phyloP scores from a whole-genome alignment of 2,888 invertebrate species.

The Andricus quercusramuli region DNA sequence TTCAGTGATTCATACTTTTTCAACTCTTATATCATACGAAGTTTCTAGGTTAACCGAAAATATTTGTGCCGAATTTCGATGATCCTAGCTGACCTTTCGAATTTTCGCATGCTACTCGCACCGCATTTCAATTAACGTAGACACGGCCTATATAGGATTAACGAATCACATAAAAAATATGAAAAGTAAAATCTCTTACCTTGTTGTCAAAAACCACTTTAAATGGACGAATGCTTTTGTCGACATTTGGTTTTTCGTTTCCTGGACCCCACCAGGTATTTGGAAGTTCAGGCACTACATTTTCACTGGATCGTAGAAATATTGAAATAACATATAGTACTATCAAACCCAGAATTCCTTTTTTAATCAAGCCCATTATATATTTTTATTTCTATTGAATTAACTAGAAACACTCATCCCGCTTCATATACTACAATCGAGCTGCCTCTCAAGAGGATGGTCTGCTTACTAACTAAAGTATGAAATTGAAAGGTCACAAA shows the following conservation, averaged over 20 bases:
- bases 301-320: slow-evolving; percentile 15
- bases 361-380: slow-evolving; percentile 29
- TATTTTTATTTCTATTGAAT: background rate
- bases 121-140: no score
- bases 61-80: no score
- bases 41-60: no score
- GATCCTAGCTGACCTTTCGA: no score
- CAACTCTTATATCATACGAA: no score
- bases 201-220: slow-evolving; percentile 82
- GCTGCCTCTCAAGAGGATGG: background rate
- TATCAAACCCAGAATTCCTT: slow-evolving; percentile 14
- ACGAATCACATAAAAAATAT: background rate
- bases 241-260: slow-evolving; percentile 77
- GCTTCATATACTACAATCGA: background rate
- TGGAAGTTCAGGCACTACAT: slow-evolving; percentile 52
- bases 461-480: background rate
- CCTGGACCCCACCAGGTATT: slow-evolving; percentile 83
- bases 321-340: background rate
- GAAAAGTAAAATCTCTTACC: slow-evolving; percentile 75
- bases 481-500: background rate
- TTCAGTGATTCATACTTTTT: no score
- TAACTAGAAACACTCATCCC: background rate
- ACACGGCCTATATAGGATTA: background rate
- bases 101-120: no score
- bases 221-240: slow-evolving; percentile 81